Evolutionary conservation across 2,888 invertebrate genomes (phyloP).

Genomic region (Ischnus inquisitorius): DNA sequence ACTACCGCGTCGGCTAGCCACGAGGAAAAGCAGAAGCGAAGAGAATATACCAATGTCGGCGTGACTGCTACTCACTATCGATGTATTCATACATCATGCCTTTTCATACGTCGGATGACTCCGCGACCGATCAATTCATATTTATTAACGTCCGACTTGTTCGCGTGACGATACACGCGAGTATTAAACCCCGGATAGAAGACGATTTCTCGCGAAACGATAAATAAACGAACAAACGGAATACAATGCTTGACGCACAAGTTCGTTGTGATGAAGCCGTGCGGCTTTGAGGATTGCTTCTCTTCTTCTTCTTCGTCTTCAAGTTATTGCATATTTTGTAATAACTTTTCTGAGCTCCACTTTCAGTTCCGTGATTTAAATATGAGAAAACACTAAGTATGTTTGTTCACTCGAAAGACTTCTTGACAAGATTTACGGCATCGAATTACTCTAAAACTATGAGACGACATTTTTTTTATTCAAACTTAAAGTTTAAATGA

Average conservation of each 20-base stretch:
- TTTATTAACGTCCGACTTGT: slow-evolving; percentile 8
- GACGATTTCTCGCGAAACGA: background rate
- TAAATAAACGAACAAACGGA: background rate
- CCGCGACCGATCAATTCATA: slow-evolving; percentile 21
- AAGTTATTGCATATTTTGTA: background rate
- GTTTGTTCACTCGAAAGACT: too few relatives aligned
- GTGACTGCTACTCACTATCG: slow-evolving; percentile 22
- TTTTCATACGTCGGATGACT: slow-evolving; percentile 17
- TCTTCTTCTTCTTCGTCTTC: background rate
- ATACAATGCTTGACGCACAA: background rate
- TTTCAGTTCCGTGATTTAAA: too few relatives aligned
- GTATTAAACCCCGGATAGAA: background rate
- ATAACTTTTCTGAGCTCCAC: too few relatives aligned
- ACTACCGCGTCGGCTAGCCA: slow-evolving; percentile 53
- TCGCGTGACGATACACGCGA: background rate
- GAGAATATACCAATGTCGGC: slow-evolving; percentile 36
- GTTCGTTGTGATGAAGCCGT: background rate
- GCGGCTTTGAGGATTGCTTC: background rate
- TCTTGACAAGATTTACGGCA: too few relatives aligned
- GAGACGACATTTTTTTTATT: too few relatives aligned
- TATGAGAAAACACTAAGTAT: too few relatives aligned
- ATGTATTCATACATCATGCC: slow-evolving; percentile 1
- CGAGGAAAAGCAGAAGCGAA: slow-evolving; percentile 42
- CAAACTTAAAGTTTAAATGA: too few relatives aligned
- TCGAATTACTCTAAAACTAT: too few relatives aligned